Conservation (phyloP, 2,888 invertebrate species). For the Brachynemurus nebulosus region DNA sequence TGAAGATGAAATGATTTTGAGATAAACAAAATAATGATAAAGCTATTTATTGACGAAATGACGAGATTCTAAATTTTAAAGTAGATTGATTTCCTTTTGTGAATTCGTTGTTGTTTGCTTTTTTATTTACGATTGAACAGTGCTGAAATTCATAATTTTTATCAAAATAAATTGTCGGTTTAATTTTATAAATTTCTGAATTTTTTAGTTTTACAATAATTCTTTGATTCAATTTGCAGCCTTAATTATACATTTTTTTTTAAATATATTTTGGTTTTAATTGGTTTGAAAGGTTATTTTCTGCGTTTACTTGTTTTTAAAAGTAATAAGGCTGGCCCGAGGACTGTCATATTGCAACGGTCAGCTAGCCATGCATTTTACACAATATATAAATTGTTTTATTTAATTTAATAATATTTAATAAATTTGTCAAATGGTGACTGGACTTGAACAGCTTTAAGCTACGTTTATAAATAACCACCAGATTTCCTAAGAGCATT, state of each 20-base stretch:
- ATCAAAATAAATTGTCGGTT: no score
- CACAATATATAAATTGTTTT: background rate
- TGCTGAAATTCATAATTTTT: no score
- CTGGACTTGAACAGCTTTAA: conserved; percentile 6
- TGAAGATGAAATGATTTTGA: no score
- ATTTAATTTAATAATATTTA: background rate
- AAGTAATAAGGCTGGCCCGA: conserved; percentile 31
- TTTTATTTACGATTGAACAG: no score
- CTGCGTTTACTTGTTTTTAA: conserved; percentile 2
- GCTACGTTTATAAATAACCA: background rate
- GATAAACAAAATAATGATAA: no score
- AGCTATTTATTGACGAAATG: no score
- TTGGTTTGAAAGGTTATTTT: conserved; percentile 1
- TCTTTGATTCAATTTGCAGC: no score
- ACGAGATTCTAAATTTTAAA: no score
- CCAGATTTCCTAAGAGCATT: conserved; percentile 1
- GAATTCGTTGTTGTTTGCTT: no score
- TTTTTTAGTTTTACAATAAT: no score
- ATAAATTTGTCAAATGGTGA: background rate
- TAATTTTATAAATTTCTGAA: no score
- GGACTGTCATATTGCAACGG: conserved; percentile 36
- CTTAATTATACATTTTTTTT: background rate
- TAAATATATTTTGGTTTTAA: background rate
- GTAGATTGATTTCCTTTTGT: no score
- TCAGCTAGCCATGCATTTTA: conserved; percentile 24